Conservation (phyloP, 2,797 vertebrate species). For the Falco naumanni region DNA sequence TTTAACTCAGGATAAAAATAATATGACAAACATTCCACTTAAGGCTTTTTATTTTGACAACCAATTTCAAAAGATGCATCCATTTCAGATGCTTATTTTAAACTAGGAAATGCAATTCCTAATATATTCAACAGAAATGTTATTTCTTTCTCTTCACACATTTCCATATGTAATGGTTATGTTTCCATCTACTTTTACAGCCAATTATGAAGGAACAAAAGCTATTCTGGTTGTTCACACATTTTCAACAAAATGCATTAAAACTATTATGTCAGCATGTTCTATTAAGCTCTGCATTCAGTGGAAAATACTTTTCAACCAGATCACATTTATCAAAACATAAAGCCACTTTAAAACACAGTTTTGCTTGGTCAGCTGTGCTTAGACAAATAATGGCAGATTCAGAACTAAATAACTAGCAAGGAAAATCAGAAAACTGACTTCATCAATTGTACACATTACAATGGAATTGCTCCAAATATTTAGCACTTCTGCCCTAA, state of each 20-base stretch:
- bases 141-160: conserved; percentile 83
- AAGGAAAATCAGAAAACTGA: conserved; percentile 82
- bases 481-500: conserved; percentile 78
- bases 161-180: conserved; percentile 90
- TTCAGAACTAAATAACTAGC: conserved; percentile 86
- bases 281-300: conserved; percentile 88
- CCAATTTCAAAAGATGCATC: conserved; percentile 82
- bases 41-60: conserved; percentile 83
- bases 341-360: conserved; percentile 89
- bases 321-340: conserved; percentile 90
- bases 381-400: conserved; percentile 88
- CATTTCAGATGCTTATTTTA: conserved; percentile 83
- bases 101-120: conserved; percentile 82
- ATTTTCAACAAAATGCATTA: conserved; percentile 90
- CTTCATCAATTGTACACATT: conserved; percentile 78
- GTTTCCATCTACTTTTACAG: conserved; percentile 88
- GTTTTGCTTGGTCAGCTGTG: conserved; percentile 89
- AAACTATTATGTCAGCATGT: conserved; percentile 89
- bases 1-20: conserved; percentile 78
- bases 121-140: conserved; percentile 86
- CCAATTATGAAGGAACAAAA: conserved; percentile 89
- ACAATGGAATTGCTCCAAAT: conserved; percentile 78
- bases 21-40: conserved; percentile 81
- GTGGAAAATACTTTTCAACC: conserved; percentile 88
- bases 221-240: conserved; percentile 89